Evolutionary conservation across 53 echinoderm and acorn worm species (phyloP).

Genomic region (Astropecten irregularis): DNA sequence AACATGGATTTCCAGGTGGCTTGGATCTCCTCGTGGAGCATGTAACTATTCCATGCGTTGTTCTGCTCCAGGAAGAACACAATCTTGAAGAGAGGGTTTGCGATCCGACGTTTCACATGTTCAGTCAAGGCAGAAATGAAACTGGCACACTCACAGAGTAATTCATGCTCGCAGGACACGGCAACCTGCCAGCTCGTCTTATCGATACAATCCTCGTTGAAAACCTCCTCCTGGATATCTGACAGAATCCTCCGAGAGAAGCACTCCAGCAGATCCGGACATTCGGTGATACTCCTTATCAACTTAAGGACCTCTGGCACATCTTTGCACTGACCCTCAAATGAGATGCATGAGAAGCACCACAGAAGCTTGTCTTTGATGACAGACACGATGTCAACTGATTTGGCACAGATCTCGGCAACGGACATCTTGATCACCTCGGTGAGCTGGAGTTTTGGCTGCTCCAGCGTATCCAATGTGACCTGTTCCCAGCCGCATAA

Average conservation of each 20-base stretch:
- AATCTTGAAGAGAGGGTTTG: constrained; percentile 46
- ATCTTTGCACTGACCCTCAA: constrained; percentile 37
- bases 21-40: neutral
- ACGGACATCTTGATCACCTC: constrained; percentile 39
- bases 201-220: neutral
- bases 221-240: constrained; percentile 22
- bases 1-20: constrained; percentile 24
- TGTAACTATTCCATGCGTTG: constrained; percentile 42
- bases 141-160: constrained; percentile 40
- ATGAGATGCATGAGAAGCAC: constrained; percentile 61
- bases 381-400: constrained; percentile 38
- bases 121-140: constrained; percentile 35
- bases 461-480: constrained; percentile 52
- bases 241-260: neutral
- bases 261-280: constrained; percentile 9
- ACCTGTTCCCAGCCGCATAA: constrained; percentile 62
- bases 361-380: constrained; percentile 48
- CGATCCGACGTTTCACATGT: constrained; percentile 33
- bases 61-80: constrained; percentile 38
- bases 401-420: constrained; percentile 31
- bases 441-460: constrained; percentile 11
- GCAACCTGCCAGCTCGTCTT: constrained; percentile 27
- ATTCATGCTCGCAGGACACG: constrained; percentile 43
- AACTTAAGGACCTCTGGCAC: constrained; percentile 35
- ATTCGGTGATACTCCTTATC: constrained; percentile 18